These are phyloP conservation scores for Dendrolimus kikuchii DNA, from an alignment of 1,140 invertebrate species.

Conservation along the genomic window DNA sequence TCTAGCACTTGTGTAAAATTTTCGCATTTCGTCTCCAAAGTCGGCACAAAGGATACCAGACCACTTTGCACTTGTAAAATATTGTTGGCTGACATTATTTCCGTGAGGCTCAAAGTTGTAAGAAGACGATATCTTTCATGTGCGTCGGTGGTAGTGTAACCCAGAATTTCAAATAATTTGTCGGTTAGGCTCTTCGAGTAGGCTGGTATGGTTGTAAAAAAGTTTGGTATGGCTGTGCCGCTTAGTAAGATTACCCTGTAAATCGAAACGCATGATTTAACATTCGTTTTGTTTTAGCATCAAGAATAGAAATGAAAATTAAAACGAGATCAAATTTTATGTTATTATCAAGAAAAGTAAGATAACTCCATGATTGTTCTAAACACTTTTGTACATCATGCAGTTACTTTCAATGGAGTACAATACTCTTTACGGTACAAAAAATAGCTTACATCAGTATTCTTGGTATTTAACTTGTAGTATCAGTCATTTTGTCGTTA, in stretches of 20 bases:
- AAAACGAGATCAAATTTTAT: no score
- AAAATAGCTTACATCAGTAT: no score
- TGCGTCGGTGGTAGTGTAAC: conserved; percentile 35
- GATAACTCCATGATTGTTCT: no score
- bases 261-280: not conserved
- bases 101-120: conserved; percentile 27
- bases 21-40: conserved; percentile 31
- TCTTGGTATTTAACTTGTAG: no score
- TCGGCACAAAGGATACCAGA: conserved; percentile 34
- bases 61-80: conserved; percentile 32
- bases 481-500: no score
- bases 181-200: conserved; percentile 30
- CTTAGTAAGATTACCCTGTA: conserved; percentile 52
- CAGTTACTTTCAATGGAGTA: no score
- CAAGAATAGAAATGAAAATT: no score
- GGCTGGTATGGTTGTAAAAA: conserved; percentile 30
- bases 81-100: conserved; percentile 36
- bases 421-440: no score
- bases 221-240: conserved; percentile 33
- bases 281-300: not conserved
- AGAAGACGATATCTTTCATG: conserved; percentile 34
- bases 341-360: no score
- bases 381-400: no score
- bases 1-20: conserved; percentile 37
- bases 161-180: conserved; percentile 27